Base-by-base conservation (phyloP, 1,140 invertebrate species). In the Conopomorpha cramerella region DNA sequence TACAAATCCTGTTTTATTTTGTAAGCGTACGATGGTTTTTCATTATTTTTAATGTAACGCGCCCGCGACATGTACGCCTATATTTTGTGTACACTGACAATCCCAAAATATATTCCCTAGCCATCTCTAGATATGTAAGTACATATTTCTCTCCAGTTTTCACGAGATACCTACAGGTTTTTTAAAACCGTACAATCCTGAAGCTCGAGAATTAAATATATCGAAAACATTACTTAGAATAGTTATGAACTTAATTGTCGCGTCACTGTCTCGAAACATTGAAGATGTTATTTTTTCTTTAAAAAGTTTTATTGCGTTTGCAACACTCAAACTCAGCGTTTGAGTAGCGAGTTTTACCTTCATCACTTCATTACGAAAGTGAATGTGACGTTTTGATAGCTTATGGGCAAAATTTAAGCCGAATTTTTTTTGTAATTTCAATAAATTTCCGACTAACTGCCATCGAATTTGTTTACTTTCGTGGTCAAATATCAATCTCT, bases 351-450 rank as follows among this genome's bases (percentile, higher is more conserved):
- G 33, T 33, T 49, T 46, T 2, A 43, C 41, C 36, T 49, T 49
- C 46, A 53, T 53, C 11, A 46, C 38, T 12, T 43, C 12, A 37
- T 53, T 53, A 31, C 38, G 11, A 11, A 45, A 53, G 6, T 46
- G 1, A 3, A 49, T 39, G 17, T 52, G 46, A 17, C 35, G 34
- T 30, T 27, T 12, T 8, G 46, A 35, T 6, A 49, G 16, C 39
- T 49, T 49, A 16, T 45, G 49, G 4, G 46, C 40, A 15, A 49
- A 39, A 32, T 45, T 33, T 2, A 53, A 18, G 8, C 35, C 34
- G n/a, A 35, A 13, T 8, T 36, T 39, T 14, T 34, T 30, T 37
- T 51, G 43, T 1, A 51, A 23, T 27, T 43, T 43, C 30, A 41
- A 36, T 8, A 51, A 17, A 11, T 44, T 31, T n/a, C 15, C 8